Percentiles rank a stretch among this genome's conserved stretches.
Conservation (phyloP, 2,113 vertebrate species). For the Dicentrarchus labrax region DNA sequence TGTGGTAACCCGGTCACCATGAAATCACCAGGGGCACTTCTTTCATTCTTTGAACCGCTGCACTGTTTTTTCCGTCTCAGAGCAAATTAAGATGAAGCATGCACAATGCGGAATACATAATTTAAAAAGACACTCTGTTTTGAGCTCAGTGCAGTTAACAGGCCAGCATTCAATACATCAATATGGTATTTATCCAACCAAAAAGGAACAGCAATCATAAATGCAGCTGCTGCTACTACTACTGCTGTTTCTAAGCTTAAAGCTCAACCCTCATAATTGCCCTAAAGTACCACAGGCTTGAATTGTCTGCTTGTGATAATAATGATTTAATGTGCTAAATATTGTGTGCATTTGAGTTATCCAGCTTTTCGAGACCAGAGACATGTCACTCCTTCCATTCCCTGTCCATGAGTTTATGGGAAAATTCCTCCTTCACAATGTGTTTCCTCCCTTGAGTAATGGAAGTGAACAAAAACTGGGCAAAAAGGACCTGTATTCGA, state of each 20-base stretch:
- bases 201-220: not conserved
- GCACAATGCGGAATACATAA: not conserved
- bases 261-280: not conserved
- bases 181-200: not conserved
- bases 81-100: not conserved
- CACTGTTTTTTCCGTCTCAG: not conserved
- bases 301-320: not conserved
- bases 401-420: not conserved
- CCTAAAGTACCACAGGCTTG: not conserved
- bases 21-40: not conserved
- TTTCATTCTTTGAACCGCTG: slow-evolving; percentile 2
- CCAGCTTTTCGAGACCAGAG: not conserved
- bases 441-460: not conserved
- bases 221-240: not conserved
- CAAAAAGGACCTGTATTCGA: too few relatives aligned
- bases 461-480: not conserved
- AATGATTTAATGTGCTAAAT: not conserved
- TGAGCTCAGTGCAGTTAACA: not conserved
- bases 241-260: not conserved
- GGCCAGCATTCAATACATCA: not conserved
- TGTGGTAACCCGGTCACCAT: slow-evolving; percentile 18
- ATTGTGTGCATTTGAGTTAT: not conserved
- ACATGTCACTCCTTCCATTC: not conserved
- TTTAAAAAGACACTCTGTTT: not conserved
- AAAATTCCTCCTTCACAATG: not conserved